Percentiles rank a stretch among this genome's conserved stretches.
Conservation (phyloP, 2,113 vertebrate species). For the Anguilla japonica region DNA sequence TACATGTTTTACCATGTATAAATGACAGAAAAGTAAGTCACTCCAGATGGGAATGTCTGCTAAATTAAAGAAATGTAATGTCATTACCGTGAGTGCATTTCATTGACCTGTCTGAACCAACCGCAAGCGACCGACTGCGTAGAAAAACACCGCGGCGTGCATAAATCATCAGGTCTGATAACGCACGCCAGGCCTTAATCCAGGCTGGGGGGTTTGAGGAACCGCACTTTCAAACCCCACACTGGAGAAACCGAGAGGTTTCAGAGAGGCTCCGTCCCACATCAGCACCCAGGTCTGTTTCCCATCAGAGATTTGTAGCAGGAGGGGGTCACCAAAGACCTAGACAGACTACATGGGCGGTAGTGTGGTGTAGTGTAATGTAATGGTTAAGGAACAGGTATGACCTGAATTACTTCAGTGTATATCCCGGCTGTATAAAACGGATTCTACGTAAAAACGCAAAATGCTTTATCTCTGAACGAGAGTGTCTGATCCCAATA, state of each 20-base stretch:
- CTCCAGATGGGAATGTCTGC: too few species aligned
- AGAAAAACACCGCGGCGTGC: not conserved
- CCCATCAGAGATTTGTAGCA: not conserved
- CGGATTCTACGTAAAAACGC: too few species aligned
- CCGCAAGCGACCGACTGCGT: not conserved
- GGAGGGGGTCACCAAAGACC: not conserved
- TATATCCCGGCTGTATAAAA: too few species aligned
- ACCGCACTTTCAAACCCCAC: not conserved
- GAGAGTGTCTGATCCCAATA: too few species aligned
- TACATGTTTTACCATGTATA: too few species aligned
- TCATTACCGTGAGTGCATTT: not conserved
- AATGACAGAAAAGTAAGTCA: too few species aligned
- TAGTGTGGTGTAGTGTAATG: not conserved
- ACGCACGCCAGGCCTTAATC: not conserved
- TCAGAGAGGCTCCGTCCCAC: not conserved
- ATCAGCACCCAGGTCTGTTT: not conserved
- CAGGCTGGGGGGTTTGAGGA: not conserved
- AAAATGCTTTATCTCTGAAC: too few species aligned
- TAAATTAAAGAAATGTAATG: too few species aligned
- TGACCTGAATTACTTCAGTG: too few species aligned
- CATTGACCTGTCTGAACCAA: not conserved
- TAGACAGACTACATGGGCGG: not conserved
- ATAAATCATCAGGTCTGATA: not conserved
- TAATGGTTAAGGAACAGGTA: too few species aligned
- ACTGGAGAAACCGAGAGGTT: not conserved